Percentiles rank a stretch among this genome's conserved stretches.
Conservation (phyloP, 2,797 vertebrate genomes). For the Bucorvus abyssinicus region DNA sequence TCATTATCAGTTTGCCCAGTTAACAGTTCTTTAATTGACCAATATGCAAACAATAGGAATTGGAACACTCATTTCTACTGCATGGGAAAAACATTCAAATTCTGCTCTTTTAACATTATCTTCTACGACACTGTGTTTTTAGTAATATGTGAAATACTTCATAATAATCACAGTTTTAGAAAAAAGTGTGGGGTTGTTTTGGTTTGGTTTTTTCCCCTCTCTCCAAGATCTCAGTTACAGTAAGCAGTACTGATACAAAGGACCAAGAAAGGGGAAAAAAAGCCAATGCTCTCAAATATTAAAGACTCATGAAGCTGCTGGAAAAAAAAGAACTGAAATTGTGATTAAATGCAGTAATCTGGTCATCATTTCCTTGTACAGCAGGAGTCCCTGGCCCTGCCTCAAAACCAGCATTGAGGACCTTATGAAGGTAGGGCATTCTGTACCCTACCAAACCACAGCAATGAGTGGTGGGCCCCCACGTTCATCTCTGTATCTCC, state of each 20-base stretch:
- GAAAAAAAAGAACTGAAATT: neutral
- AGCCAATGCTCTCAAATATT: too few relatives aligned
- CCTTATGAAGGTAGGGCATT: neutral
- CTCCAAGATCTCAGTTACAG: neutral
- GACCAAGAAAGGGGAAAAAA: neutral
- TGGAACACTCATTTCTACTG: neutral
- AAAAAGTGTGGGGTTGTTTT: neutral
- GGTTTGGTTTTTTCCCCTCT: accelerated
- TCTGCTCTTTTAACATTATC: neutral
- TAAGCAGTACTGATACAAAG: neutral
- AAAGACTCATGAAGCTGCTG: neutral
- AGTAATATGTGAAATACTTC: neutral
- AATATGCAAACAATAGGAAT: neutral
- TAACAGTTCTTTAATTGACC: neutral
- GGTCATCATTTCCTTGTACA: neutral
- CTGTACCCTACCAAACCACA: neutral
- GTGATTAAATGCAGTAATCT: neutral
- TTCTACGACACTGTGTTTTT: neutral
- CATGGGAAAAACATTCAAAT: neutral
- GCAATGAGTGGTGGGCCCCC: neutral
- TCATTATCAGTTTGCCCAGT: neutral
- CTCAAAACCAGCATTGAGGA: neutral
- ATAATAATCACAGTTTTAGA: neutral
- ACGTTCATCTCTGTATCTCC: neutral
- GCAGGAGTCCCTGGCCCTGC: neutral